Evolutionary conservation across 2,113 vertebrate species (phyloP).

Genomic region (Neolamprologus sp.): DNA sequence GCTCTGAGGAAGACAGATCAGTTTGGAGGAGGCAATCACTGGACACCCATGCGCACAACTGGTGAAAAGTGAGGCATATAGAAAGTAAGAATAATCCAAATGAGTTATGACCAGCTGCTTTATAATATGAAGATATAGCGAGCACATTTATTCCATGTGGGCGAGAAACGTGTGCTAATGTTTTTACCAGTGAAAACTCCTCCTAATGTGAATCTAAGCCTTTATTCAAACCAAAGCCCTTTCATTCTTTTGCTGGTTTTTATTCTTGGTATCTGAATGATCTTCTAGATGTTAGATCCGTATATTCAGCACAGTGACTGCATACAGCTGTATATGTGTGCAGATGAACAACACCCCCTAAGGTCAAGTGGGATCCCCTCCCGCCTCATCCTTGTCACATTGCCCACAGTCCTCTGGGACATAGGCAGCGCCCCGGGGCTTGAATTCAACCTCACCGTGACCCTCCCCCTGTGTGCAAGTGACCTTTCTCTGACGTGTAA

Average conservation of each 20-base stretch:
- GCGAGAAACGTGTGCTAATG: background rate
- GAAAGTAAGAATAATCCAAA: background rate
- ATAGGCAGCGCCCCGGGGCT: constrained; percentile 9
- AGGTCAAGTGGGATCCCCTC: constrained; percentile 20
- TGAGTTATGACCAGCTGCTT: background rate
- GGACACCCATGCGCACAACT: background rate
- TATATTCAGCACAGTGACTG: background rate
- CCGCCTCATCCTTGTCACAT: constrained; percentile 26
- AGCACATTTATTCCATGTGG: background rate
- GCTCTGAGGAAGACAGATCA: constrained; percentile 58
- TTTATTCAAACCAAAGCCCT: background rate
- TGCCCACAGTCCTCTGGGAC: constrained; percentile 39
- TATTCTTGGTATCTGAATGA: background rate
- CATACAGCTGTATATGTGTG: constrained; percentile 13
- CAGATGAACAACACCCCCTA: background rate
- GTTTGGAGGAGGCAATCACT: constrained; percentile 32
- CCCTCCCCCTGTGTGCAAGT: constrained; percentile 42
- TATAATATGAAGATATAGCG: background rate
- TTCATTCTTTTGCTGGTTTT: background rate
- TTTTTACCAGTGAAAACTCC: background rate
- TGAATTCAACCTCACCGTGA: constrained; percentile 57
- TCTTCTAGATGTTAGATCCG: background rate
- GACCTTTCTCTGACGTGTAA: constrained; percentile 53
- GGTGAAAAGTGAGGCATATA: background rate
- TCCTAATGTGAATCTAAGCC: background rate